Conservation (phyloP, 2,888 invertebrate genomes). For the Cantharis rufa region DNA sequence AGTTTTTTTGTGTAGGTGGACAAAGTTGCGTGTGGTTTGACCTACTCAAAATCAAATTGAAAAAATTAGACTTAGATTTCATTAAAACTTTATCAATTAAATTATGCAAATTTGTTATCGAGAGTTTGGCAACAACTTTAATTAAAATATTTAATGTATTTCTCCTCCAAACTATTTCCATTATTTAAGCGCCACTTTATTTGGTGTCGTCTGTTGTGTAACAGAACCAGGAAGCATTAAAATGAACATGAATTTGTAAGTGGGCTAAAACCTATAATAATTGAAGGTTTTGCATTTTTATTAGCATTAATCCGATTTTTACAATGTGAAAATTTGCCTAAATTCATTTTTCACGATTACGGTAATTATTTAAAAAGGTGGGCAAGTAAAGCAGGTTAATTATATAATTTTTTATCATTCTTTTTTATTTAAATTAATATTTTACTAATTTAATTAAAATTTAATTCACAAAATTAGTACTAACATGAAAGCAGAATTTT, state of each 20-base stretch:
- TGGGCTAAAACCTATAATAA: background rate
- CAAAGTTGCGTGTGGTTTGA: background rate
- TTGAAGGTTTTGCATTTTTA: background rate
- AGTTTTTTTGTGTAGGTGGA: background rate
- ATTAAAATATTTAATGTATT: background rate
- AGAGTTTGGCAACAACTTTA: background rate
- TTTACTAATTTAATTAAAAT: background rate
- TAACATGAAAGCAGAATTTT: background rate
- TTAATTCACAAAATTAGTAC: background rate
- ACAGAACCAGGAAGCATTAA: background rate
- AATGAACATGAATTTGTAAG: background rate
- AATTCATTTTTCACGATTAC: background rate
- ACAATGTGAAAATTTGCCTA: background rate
- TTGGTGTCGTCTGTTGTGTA: background rate
- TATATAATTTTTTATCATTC: background rate
- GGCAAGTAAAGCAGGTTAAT: background rate
- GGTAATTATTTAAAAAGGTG: background rate
- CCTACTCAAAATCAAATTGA: background rate
- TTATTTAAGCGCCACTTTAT: background rate
- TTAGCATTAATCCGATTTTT: background rate
- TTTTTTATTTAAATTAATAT: too few relatives aligned
- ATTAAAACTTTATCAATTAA: background rate
- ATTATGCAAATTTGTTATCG: background rate
- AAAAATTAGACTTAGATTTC: background rate
- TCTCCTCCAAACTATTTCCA: background rate